Base-by-base conservation (phyloP, 1,140 invertebrate species). In the Diplogasteroides magnus region DNA sequence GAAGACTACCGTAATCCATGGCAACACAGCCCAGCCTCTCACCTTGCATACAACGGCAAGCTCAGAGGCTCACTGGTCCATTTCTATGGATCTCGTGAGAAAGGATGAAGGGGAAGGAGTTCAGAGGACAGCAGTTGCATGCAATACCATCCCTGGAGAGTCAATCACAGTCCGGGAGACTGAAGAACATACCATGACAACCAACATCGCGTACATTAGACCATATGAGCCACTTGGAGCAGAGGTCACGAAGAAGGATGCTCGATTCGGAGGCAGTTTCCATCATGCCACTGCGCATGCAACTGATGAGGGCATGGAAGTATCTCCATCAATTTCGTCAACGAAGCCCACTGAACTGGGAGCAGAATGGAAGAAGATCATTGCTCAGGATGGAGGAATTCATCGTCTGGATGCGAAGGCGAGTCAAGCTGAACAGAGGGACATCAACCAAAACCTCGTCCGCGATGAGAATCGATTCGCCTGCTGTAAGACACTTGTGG, bases 321-420 rank as follows among this genome's bases (percentile, higher is more conserved):
- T 6, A 19, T 11, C 37, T 48, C 6, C 37, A 11, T 19, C 19
- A 6, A 48, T 48, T 48, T 6, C 19, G 19, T 48, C 6, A 6
- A 48, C 37, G 6, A 48, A 19, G 19, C 37, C 37, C 19, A 11
- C 37, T 48, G 37, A 6, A 11, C 37, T 48, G 6, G 6, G 6
- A 6, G 19, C 37, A 11, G 6, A 11, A 11, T 48, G 6, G 6
- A 6, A 11, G 6, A 31, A 23, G 6, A 32, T 32, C 26, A 74
- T 78, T n/a, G 61, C 77, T 19, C 28, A 68, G 32, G 66, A 74
- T 57, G 78, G 79, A 29, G 77, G 77, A 19, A 60, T 32, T 15
- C 56, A 74, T 60, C 61, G 61, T 14, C 70, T 80, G 27, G 37
- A 61, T 15, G 67, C 75, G 26, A 76, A 75, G 64, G 69, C 78